Percentiles rank a stretch among this genome's conserved stretches.
Conservation (phyloP, 2,797 vertebrate species). For the Anableps anableps region DNA sequence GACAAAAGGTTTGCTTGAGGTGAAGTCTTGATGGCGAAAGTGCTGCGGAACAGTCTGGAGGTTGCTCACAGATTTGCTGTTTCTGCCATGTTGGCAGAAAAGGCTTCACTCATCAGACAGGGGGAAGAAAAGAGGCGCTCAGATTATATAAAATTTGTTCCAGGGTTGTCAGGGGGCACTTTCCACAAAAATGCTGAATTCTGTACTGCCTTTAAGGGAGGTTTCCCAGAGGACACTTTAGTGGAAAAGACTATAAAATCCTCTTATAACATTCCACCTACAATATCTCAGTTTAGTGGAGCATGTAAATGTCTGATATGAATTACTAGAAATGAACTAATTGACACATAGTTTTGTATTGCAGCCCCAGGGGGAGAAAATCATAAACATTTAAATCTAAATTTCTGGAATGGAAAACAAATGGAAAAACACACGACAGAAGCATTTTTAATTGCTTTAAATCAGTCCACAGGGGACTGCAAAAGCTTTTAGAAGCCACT, state of each 20-base stretch:
- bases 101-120: conserved; percentile 41
- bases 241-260: conserved; percentile 65
- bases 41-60: background rate
- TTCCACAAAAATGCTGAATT: conserved; percentile 46
- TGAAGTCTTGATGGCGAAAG: conserved; percentile 5
- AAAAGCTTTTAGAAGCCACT: conserved; percentile 17
- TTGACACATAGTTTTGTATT: background rate
- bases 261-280: conserved; percentile 59
- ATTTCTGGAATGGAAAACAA: conserved; percentile 45
- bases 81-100: background rate
- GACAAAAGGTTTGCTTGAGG: background rate
- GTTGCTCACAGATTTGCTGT: conserved; percentile 14
- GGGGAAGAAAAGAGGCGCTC: conserved; percentile 55
- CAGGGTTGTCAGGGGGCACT: conserved; percentile 52
- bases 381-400: conserved; percentile 28
- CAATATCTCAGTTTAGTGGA: conserved; percentile 60
- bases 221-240: conserved; percentile 54
- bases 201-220: conserved; percentile 41
- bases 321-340: conserved; percentile 34
- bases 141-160: conserved; percentile 72
- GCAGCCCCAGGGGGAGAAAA: conserved; percentile 22
- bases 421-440: conserved; percentile 39
- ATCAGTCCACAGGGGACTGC: conserved; percentile 13
- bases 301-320: conserved; percentile 57
- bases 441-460: conserved; percentile 38